Base-by-base conservation (phyloP, 2,797 vertebrate species). In the Selene dorsalis region DNA sequence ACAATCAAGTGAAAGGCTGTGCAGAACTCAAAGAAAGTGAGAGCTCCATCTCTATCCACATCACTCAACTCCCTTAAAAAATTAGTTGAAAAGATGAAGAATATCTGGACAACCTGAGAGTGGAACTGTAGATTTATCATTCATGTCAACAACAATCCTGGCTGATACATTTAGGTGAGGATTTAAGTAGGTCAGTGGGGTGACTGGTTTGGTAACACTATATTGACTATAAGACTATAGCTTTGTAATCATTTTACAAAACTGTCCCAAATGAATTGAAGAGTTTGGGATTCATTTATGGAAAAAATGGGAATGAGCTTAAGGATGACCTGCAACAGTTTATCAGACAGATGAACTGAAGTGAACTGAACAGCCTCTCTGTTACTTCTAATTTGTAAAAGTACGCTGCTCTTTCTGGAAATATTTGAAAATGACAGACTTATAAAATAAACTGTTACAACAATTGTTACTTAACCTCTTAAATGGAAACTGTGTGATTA, bases 1-100 rank as follows among this genome's bases (percentile, higher is more conserved):
- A 99, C 98, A 26, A 99, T 97, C 30, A 99, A 94, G 88, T 99
- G 98, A 87, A 99, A 99, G 2, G 98, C 98, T 0, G 96, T 96
- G 94, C 97, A 98, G 75, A 99, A 99, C 91, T 99, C 98, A 0
- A 95, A 74, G 66, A 99, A 95, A 0, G 95, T 97, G 92, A 99
- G 94, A 0, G 98, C 97, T 68, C 98, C 98, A 0, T 99, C 98
- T 3, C 96, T 94, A n/a, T 99, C 98, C 75, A 97, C 95, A 0
- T 99, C 98, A 3, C 97, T 98, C 84, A 99, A 88, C 87, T 99
- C 98, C 98, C 98, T 99, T 68, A 0, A 20, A 35, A 69, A 28
- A 11, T 1, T 0, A 24, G 56, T 1, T 17, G 6, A 38, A 20
- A 22, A 50, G 17, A 24, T 22, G 10, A 60, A 52, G n/a, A 38